phyloP scores from a whole-genome alignment of 1,140 invertebrate genomes.

The Carcinoscorpius rotundicauda region DNA sequence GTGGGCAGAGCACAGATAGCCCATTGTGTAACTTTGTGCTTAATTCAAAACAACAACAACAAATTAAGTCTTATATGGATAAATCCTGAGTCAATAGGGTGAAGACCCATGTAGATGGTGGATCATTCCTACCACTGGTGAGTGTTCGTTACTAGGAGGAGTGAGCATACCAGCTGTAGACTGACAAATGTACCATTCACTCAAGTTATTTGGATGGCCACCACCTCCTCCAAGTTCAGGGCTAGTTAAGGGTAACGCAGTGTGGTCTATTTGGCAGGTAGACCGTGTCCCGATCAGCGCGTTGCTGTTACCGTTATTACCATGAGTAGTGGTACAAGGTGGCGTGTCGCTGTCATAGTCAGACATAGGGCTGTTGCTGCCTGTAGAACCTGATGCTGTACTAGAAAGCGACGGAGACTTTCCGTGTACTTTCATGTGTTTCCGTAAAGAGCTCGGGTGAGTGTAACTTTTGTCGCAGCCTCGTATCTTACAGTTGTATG shows the following conservation, averaged over 20 bases:
- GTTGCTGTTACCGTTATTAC: neutral
- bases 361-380: conserved; percentile 23
- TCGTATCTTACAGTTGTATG: conserved; percentile 90
- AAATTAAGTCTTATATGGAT: too few relatives aligned
- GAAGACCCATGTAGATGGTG: too few relatives aligned
- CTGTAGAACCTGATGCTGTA: conserved; percentile 26
- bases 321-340: conserved; percentile 13
- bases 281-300: too few relatives aligned
- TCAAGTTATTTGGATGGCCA: too few relatives aligned
- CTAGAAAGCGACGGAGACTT: conserved; percentile 40
- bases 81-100: too few relatives aligned
- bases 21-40: too few relatives aligned
- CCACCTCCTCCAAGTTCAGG: too few relatives aligned
- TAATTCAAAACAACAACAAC: too few relatives aligned
- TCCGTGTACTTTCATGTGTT: conserved; percentile 92
- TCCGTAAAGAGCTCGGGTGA: conserved; percentile 91
- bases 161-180: conserved; percentile 37
- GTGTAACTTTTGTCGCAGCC: conserved; percentile 99
- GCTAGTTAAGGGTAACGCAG: too few relatives aligned
- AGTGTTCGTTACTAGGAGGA: conserved; percentile 39
- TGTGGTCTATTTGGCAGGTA: too few relatives aligned
- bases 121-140: neutral
- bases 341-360: conserved; percentile 30
- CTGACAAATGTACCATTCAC: conserved; percentile 48
- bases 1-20: too few relatives aligned